Base-by-base conservation (phyloP, 2,113 vertebrate genomes). In the Notiomystis cincta region DNA sequence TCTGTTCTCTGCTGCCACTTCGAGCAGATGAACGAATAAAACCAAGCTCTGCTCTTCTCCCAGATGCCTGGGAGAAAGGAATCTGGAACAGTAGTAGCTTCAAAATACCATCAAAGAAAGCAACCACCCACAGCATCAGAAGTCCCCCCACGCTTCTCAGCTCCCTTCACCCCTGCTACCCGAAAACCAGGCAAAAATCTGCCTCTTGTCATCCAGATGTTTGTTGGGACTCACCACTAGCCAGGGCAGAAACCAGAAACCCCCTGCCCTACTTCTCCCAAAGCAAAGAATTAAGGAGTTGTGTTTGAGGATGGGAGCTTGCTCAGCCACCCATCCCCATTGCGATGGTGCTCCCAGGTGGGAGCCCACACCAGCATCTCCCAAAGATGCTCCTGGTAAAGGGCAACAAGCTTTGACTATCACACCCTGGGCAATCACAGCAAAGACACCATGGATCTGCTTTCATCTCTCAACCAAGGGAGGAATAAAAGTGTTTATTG, bases 11-110 rank as follows among this genome's bases (percentile, higher is more conserved):
- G 88, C 94, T 6, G 7, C 87, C 83, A 27, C 95, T 96, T 73
- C 1, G 4, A 96, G 93, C 67, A 80, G 87, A 97, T 66, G 80
- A 96, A 93, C 82, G 93, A 95, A 96, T 96, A 82, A 96, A 97
- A 95, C 75, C 87, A 94, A 58, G 60, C 87, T 96, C 87, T 11
- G 4, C 85, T 83, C 61, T 89, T 92, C 82, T 58, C 71, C 80
- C 78, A 90, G 92, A 75, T 66, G 84, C 87, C 87, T 92, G 80
- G 75, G 61, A 91, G 90, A 92, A 93, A 92, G 84, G 92, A 92
- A 96, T 92, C 65, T 95, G 85, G 80, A 94, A 58, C 75, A 83
- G 92, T 87, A 94, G 93, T 89, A 94, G 86, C 83, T 96, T 94
- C 67, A 88, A 93, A 95, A 91, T 67, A 67, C 65, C 2, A 4